A percentile compares a stretch with the other conserved stretches of the same genome.
Evolutionary conservation across 1,140 invertebrate genomes (phyloP).

Genomic region (Leptoteleia sp.): DNA sequence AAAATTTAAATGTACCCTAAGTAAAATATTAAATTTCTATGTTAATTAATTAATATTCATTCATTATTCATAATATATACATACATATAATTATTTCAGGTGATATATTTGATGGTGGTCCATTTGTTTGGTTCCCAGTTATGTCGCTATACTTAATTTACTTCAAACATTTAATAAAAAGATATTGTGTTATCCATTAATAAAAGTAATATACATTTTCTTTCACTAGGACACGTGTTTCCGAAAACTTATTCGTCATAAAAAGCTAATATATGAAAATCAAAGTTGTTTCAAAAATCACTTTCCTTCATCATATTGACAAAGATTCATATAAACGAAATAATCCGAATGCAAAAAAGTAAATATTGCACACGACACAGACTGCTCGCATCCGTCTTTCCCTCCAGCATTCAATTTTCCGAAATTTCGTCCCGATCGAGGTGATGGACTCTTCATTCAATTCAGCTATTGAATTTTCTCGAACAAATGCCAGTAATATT

Average conservation of each 20-base stretch:
- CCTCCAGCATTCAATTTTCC: conserved; percentile 48
- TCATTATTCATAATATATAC: too few species aligned
- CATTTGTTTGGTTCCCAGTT: too few species aligned
- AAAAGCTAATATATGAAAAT: conserved; percentile 46
- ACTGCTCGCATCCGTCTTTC: conserved; percentile 37
- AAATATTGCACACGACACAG: conserved; percentile 44
- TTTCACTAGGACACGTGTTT: conserved; percentile 29
- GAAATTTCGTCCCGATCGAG: conserved; percentile 39
- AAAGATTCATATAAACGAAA: conserved; percentile 53
- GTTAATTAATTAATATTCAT: too few species aligned
- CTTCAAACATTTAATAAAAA: too few species aligned
- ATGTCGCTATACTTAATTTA: too few species aligned
- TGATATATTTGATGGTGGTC: too few species aligned
- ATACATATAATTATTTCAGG: too few species aligned
- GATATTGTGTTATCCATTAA: too few species aligned
- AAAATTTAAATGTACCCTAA: too few species aligned
- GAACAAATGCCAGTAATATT: conserved; percentile 46
- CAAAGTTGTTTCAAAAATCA: conserved; percentile 41
- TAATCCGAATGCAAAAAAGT: conserved; percentile 39
- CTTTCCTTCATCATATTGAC: conserved; percentile 45
- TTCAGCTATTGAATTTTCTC: conserved; percentile 50
- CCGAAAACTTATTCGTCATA: conserved; percentile 18
- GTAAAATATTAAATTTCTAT: too few species aligned
- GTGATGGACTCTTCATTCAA: conserved; percentile 46
- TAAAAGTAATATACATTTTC: conserved; percentile 12